Percentiles rank a stretch among this genome's conserved stretches.
phyloP scores from a whole-genome alignment of 2,113 vertebrate genomes.

The Sclerurus mexicanus region DNA sequence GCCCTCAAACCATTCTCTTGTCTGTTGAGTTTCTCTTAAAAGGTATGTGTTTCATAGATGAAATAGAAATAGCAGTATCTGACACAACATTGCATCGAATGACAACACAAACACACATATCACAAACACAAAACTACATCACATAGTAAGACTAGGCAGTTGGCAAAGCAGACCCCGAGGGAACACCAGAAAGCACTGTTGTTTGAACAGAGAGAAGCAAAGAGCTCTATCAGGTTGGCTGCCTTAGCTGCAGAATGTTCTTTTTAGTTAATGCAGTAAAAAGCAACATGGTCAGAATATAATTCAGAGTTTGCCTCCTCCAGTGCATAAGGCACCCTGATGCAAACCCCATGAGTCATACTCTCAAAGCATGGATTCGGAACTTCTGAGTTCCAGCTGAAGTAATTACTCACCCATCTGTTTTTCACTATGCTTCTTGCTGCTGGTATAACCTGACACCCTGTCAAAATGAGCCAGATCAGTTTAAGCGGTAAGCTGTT shows the following conservation, averaged over 20 bases:
- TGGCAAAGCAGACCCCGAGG: constrained; percentile 48
- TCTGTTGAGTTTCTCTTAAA: constrained; percentile 49
- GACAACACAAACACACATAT: constrained; percentile 57
- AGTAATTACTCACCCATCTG: constrained; percentile 18
- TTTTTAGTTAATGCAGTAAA: constrained; percentile 23
- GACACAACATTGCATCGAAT: constrained; percentile 3
- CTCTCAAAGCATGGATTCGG: constrained; percentile 4
- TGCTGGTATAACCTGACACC: neutral
- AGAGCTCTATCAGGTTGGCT: constrained; percentile 17
- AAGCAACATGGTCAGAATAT: constrained; percentile 6
- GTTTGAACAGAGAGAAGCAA: constrained; percentile 49
- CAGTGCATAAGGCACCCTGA: neutral
- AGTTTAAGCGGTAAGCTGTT: neutral
- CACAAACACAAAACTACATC: constrained; percentile 29
- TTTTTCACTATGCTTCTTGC: constrained; percentile 11
- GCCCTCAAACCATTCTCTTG: constrained; percentile 44
- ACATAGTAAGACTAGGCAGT: neutral
- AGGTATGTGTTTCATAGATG: constrained; percentile 26
- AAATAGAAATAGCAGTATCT: constrained; percentile 46
- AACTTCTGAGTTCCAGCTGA: neutral
- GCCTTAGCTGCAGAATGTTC: constrained; percentile 17
- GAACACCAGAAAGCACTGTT: constrained; percentile 39
- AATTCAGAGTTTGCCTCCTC: constrained; percentile 1
- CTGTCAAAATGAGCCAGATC: neutral
- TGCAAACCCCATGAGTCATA: constrained; percentile 7